Conservation (phyloP, 1,140 invertebrate genomes). For the Adelges cooleyi region DNA sequence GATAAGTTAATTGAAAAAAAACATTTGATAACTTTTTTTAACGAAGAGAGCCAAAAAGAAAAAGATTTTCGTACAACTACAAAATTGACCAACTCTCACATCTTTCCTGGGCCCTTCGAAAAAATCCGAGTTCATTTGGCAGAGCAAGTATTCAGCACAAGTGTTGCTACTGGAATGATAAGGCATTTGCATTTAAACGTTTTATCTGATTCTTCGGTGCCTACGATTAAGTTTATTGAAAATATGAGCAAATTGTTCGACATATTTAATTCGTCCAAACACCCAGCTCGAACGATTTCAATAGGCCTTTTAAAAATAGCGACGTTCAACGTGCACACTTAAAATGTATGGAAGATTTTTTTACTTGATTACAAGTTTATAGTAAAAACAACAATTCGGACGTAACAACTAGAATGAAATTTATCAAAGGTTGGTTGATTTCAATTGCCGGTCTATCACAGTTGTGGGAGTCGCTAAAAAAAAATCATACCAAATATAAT, state of each 20-base stretch:
- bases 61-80: not conserved
- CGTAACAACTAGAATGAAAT: not conserved
- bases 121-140: not conserved
- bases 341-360: not conserved
- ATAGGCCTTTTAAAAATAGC: not conserved
- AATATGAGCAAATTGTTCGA: not conserved
- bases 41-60: not conserved
- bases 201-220: not conserved
- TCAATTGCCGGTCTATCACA: not conserved
- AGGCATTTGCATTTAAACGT: not conserved
- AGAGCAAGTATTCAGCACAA: not conserved
- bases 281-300: not conserved
- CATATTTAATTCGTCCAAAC: not conserved
- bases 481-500: not conserved
- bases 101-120: not conserved
- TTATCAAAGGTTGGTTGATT: not conserved
- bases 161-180: not conserved
- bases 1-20: not conserved
- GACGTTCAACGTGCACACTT: not conserved
- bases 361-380: not conserved
- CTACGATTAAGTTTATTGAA: not conserved
- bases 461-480: not conserved
- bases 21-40: not conserved
- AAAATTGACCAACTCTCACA: not conserved
- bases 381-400: not conserved